Evolutionary conservation across 2,888 invertebrate species (phyloP), one percentile per base, ranked within the genome.

Genomic region (Plutella xylostella): DNA sequence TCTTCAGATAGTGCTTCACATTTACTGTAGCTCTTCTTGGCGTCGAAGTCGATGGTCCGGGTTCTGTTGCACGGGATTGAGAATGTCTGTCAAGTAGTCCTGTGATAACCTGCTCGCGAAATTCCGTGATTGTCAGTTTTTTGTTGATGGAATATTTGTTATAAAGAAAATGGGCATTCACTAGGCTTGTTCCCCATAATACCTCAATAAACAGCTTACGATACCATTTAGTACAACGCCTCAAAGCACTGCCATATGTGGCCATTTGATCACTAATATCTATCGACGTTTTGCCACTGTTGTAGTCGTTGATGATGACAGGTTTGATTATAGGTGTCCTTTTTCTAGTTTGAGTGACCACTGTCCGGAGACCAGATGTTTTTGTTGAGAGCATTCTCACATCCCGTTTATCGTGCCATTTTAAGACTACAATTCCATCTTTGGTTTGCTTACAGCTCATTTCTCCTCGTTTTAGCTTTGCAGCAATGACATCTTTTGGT

Each of bases 401-500:
- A 40, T 51, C 55, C 48, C 50, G 53, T 56, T 56, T 58, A 39
- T 58, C 52, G 42, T 51, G 52, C 53, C 56, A 61, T 41, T 52
- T 56, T 42, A 46, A 45, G 19, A 20, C 40, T 2, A 1, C 7
- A 1, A 41, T 21, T 11, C 40, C 40, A 7, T 17, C 4, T 3
- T 28, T 7, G 12, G 25, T 20, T 0, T 21, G 7, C 25, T 34
- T 35, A 14, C 57, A 56, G 6, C 53, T 46, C 0, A 28, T 45
- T 46, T 58, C 53, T 5, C 60, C 58, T 46, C n/a, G 20, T 52
- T 63, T 48, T 21, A 67, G 50, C 54, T 65, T 64, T 21, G 52
- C 49, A 38, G 52, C 51, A 14, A 57, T 47, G 12, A 71, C 62
- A 43, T 50, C 46, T 44, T 55, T 56, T 33, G 65, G 43, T n/a